Conservation (phyloP, 2,888 invertebrate genomes). For the Drosophila robusta region DNA sequence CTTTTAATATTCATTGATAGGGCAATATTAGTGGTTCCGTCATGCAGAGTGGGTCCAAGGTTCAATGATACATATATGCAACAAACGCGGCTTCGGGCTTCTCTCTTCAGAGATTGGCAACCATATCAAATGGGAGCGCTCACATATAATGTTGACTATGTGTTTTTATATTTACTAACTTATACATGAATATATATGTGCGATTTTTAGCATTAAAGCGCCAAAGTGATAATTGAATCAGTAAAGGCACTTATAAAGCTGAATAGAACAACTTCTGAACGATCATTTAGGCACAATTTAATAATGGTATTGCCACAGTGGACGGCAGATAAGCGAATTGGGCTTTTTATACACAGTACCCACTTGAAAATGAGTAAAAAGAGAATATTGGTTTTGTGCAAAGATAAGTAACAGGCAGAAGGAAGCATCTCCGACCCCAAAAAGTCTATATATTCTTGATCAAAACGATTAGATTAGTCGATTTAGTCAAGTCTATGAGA, state of each 20-base stretch:
- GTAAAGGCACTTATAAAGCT: conserved; percentile 11
- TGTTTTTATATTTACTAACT: conserved; percentile 7
- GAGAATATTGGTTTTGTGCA: too few species aligned
- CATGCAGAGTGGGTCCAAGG: conserved; percentile 25
- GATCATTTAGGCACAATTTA: conserved; percentile 13
- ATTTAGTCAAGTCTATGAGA: too few species aligned
- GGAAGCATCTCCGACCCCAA: too few species aligned
- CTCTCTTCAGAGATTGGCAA: conserved; percentile 35
- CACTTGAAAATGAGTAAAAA: neutral
- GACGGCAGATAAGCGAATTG: conserved; percentile 26
- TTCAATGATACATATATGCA: conserved; percentile 54
- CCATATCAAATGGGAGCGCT: conserved; percentile 39
- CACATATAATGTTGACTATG: conserved; percentile 1
- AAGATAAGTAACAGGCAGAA: too few species aligned
- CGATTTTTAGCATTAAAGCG: conserved; percentile 48
- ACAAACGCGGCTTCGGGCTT: neutral
- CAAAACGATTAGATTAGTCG: too few species aligned
- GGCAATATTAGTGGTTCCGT: conserved; percentile 22
- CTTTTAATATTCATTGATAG: conserved; percentile 7
- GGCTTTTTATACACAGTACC: neutral
- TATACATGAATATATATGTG: neutral
- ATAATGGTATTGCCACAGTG: conserved; percentile 2
- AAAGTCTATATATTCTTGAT: too few species aligned
- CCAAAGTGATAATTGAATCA: conserved; percentile 47
- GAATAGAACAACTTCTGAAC: neutral